Evolutionary conservation across 2,797 vertebrate species (phyloP), one percentile per base, ranked within the genome.

Genomic region (Crocodylus rhombifer): DNA sequence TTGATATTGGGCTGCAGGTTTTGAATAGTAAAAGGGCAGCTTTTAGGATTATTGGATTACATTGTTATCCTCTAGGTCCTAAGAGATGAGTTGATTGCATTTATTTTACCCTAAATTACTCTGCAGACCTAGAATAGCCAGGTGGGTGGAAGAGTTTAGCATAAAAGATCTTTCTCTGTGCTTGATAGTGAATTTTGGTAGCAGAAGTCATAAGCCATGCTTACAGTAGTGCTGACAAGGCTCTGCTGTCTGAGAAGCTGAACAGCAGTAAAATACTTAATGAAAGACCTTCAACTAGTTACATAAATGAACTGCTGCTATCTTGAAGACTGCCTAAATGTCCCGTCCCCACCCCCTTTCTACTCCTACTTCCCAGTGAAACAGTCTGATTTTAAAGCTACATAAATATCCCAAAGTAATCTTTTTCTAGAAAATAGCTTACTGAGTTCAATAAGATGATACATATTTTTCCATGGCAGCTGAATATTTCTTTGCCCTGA

Each of bases 1-100:
- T 77, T 67, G 36, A 33, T 17, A 93, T 90, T 84, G 51, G 33
- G 60, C 78, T 62, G 16, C 67, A 25, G 78, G 73, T 84, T 87
- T 26, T 88, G 76, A 67, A 7, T 9, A 88, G 57, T 63, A 56
- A 42, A 1, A 57, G 56, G 65, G 73, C 76, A 62, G 57, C 62
- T 82, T 89, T 84, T 95, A 87, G 25, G 75, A 10, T 88, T 88
- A 55, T 23, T 89, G 81, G 87, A 86, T 95, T 95, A 84, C 74
- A 42, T 89, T 74, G 76, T 91, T 84, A 91, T 86, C 69, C 61
- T 63, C 14, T 78, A 78, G 83, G 86, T 42, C 36, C 36, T 42
- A 80, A 63, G 75, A 77, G 61, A 95, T 80, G 92, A 94, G 93
- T 67, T 86, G 83, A 83, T 80, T 69, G 76, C 42, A 14, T 30